A percentile compares a stretch with the other conserved stretches of the same genome.
Conservation (phyloP, 2,113 vertebrate genomes). For the Ardeotis arabs region DNA sequence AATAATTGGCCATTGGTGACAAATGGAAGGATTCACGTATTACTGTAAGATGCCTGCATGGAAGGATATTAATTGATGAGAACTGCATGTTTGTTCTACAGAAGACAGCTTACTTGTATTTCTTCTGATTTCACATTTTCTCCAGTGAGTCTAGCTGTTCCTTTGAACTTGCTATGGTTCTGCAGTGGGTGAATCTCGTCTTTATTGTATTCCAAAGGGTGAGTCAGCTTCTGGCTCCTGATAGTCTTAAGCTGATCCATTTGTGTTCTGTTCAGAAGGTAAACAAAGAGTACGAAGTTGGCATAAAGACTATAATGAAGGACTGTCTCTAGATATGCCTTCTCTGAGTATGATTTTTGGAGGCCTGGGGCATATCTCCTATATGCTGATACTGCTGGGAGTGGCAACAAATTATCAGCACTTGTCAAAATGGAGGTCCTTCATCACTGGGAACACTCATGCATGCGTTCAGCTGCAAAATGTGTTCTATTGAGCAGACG, state of each 20-base stretch:
- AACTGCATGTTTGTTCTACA: background rate
- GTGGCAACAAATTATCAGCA: background rate
- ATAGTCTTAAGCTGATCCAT: background rate
- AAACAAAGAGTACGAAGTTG: background rate
- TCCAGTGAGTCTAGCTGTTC: background rate
- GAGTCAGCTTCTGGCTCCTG: background rate
- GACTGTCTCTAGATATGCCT: background rate
- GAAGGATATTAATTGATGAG: background rate
- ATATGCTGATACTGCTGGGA: background rate
- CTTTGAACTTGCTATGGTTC: background rate
- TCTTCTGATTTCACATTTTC: background rate
- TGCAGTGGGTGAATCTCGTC: background rate
- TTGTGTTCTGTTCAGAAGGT: background rate
- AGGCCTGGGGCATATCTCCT: background rate
- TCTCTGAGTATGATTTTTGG: background rate
- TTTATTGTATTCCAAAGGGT: background rate
- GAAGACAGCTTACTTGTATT: slow-evolving; percentile 43
- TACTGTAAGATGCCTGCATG: background rate
- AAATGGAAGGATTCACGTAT: background rate
- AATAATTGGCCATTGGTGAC: background rate
- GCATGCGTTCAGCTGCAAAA: background rate
- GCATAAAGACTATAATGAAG: background rate
- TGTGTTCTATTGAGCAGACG: background rate
- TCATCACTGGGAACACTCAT: background rate
- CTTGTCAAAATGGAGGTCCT: background rate